Base-by-base conservation (phyloP, 2,797 vertebrate genomes). In the Anniella stebbinsi region DNA sequence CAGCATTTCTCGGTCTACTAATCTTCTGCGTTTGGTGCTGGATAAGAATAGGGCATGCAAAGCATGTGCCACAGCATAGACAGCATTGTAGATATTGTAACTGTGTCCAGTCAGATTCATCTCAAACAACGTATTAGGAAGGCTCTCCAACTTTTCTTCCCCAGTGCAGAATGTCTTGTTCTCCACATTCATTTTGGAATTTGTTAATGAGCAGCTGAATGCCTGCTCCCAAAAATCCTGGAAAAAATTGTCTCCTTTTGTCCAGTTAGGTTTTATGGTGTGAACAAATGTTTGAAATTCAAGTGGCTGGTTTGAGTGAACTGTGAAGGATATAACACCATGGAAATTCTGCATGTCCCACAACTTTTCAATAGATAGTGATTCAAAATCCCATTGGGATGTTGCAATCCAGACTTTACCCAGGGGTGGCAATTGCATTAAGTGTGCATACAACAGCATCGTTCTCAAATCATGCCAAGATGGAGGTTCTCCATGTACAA, bases 71-170 rank as follows among this genome's bases (percentile, higher is more conserved):
- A 86, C 85, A 76, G 54, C 85, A 76, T 76, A 41, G 21, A 63
- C 72, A 76, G 72, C 85, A 86, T 41, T 86, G 36, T 76, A 76
- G 36, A 86, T 25, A 33, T 86, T 86, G 25, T 86, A 86, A 38
- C 86, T 87, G 9, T 66, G 73, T 0, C 73, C 86, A 7, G 28
- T 66, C 86, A 87, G 77, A 3, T 18, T 66, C 36, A 77, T 87
- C 77, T 87, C 86, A 87, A 87, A 87, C 0, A 87, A 77, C 21
- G 38, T 48, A 11, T 2, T 21, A 33, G 86, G 86, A 87, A 87
- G 73, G 28, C 4, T 87, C 25, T 87, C 57, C 73, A 87, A 36
- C 25, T 48, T 86, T 36, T 86, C 69, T 1, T 86, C n/a, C 25
- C 70, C 84, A 38, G 48, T 57, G 33, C 84, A 85, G 36, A 60